Conservation (phyloP, 2,797 vertebrate species). For the Uromys caudimaculatus region DNA sequence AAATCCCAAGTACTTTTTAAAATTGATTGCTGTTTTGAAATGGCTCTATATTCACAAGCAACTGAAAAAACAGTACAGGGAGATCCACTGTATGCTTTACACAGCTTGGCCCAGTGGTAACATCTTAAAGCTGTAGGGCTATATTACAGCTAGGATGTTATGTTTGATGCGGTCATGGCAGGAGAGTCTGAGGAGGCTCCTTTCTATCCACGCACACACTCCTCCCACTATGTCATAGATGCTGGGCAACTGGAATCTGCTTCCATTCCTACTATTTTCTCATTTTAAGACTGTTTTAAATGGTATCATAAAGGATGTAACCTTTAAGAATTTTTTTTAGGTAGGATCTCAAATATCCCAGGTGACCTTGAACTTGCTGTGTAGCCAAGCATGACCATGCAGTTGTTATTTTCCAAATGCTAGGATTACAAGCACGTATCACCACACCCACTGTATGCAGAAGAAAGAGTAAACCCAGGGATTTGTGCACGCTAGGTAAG, state of each 20-base stretch:
- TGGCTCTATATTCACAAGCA: not conserved
- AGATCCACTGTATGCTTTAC: not conserved
- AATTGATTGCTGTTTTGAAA: constrained; percentile 23
- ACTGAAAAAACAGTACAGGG: not conserved
- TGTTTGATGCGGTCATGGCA: not conserved
- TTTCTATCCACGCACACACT: not conserved
- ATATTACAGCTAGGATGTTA: not conserved
- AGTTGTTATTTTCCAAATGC: not conserved
- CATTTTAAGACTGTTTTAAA: not conserved
- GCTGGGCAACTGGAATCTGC: not conserved
- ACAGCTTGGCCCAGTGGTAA: not conserved
- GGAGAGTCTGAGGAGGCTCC: not conserved
- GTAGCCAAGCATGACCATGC: not conserved
- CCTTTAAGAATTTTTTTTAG: not conserved
- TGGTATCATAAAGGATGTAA: not conserved
- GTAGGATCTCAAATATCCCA: not conserved
- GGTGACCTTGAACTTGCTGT: not conserved
- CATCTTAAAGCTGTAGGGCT: not conserved
- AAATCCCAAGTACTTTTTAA: not conserved
- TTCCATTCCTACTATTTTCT: not conserved
- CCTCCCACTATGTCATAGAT: not conserved
- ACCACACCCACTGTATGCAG: not conserved
- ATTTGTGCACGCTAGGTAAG: not conserved
- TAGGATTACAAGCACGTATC: not conserved
- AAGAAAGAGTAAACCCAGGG: not conserved